Conservation (phyloP, 1,140 invertebrate genomes). For the Copidosoma floridanum region DNA sequence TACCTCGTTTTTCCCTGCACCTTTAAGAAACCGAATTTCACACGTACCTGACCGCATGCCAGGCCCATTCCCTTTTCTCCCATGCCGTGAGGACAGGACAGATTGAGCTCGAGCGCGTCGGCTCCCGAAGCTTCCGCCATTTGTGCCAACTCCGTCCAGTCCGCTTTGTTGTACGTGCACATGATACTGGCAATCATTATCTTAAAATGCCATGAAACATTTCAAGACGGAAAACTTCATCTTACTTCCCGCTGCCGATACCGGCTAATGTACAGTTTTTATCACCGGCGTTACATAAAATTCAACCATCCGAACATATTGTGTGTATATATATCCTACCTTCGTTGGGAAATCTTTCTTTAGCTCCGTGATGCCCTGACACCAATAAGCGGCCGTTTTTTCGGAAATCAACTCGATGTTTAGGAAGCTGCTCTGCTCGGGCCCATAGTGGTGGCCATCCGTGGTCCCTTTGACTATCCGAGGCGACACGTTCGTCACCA, state of each 20-base stretch:
- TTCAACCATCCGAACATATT: too few relatives aligned
- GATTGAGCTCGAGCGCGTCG: constrained; percentile 93
- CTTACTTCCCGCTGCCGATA: too few relatives aligned
- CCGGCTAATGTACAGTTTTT: too few relatives aligned
- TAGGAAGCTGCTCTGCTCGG: constrained; percentile 91
- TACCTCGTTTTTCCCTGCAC: too few relatives aligned
- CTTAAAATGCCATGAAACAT: too few relatives aligned
- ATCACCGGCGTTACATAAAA: too few relatives aligned
- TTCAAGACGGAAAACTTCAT: too few relatives aligned
- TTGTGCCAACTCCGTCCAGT: constrained; percentile 83
- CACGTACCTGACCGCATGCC: constrained; percentile 91
- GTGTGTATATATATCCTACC: constrained; percentile 57
- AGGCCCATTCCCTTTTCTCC: constrained; percentile 96
- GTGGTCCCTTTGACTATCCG: constrained; percentile 92
- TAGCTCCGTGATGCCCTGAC: constrained; percentile 81
- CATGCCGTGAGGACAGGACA: constrained; percentile 99
- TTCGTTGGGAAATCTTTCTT: constrained; percentile 89
- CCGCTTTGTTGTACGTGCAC: constrained; percentile 83
- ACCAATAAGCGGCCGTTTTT: constrained; percentile 93
- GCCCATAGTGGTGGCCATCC: constrained; percentile 87
- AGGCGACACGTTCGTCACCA: constrained; percentile 96
- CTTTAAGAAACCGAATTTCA: too few relatives aligned
- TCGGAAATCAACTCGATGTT: constrained; percentile 99
- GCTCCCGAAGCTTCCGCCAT: constrained; percentile 83
- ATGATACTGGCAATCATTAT: constrained; percentile 96